A percentile compares a stretch with the other conserved stretches of the same genome.
Conservation (phyloP, 2,888 invertebrate species). For the Orthonychiurus folsomi region DNA sequence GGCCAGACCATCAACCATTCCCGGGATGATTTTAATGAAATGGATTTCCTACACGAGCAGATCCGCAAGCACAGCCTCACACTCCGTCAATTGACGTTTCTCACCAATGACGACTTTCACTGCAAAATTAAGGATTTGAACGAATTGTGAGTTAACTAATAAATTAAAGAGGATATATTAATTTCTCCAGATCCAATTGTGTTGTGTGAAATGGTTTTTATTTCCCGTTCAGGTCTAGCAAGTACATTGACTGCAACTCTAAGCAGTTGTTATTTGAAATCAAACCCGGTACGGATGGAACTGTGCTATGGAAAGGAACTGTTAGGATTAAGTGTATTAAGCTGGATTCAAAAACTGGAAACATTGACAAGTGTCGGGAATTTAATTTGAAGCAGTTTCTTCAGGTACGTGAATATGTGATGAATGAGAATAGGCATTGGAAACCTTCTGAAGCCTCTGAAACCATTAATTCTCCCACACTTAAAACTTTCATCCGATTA, state of each 20-base stretch:
- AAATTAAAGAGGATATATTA: neutral
- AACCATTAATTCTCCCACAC: slow-evolving; percentile 2
- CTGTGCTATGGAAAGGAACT: slow-evolving; percentile 60
- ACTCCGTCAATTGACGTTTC: slow-evolving; percentile 44
- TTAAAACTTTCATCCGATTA: too few relatives aligned
- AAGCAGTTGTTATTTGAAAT: slow-evolving; percentile 58
- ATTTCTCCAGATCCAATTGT: neutral
- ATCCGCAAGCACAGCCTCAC: slow-evolving; percentile 41
- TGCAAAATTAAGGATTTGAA: slow-evolving; percentile 54
- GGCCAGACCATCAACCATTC: too few relatives aligned
- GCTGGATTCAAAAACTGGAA: slow-evolving; percentile 49
- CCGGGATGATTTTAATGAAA: slow-evolving; percentile 15
- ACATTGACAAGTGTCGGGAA: slow-evolving; percentile 53
- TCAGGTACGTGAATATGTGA: slow-evolving; percentile 48
- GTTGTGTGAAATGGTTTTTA: neutral
- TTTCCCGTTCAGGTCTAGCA: slow-evolving; percentile 48
- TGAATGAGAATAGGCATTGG: too few relatives aligned
- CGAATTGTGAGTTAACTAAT: slow-evolving; percentile 45
- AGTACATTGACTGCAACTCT: slow-evolving; percentile 54
- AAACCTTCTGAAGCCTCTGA: too few relatives aligned
- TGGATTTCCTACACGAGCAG: slow-evolving; percentile 37
- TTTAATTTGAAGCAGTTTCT: slow-evolving; percentile 58
- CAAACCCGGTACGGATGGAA: slow-evolving; percentile 54
- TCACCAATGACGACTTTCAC: slow-evolving; percentile 54
- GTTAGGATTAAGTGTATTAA: slow-evolving; percentile 58